A percentile compares a stretch with the other conserved stretches of the same genome.
These are phyloP conservation scores for Synanceia verrucosa DNA, from an alignment of 2,797 vertebrate species.

Conservation along the genomic window DNA sequence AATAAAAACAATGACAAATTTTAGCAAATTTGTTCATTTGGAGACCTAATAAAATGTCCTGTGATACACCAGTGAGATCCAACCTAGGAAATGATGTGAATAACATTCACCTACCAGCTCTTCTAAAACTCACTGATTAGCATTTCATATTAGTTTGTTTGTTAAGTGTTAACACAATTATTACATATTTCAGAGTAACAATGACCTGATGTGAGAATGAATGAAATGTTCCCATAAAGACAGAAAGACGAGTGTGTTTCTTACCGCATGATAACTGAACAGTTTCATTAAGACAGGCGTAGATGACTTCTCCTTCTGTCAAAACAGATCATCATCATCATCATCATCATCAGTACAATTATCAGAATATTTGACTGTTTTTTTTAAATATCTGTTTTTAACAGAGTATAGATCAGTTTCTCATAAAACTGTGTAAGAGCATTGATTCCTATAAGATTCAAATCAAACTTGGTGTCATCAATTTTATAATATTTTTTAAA, in stretches of 20 bases:
- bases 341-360: not conserved
- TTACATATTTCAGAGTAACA: not conserved
- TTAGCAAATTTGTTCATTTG: no score
- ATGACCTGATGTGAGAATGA: not conserved
- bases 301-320: slow-evolving; percentile 63
- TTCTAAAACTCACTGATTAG: not conserved
- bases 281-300: slow-evolving; percentile 64
- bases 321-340: not conserved
- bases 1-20: no score
- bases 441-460: no score
- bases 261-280: slow-evolving; percentile 61
- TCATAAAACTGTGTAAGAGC: no score
- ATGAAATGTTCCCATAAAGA: not conserved
- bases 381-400: no score
- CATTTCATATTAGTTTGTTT: not conserved
- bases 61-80: no score
- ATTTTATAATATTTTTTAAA: not conserved
- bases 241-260: slow-evolving; percentile 1
- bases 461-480: not conserved
- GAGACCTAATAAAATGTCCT: no score
- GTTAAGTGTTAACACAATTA: not conserved
- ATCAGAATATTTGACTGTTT: not conserved
- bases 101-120: not conserved
- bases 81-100: no score
- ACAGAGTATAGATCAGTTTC: no score